Evolutionary conservation across 1,140 invertebrate genomes (phyloP).

Genomic region (Diabrotica virgifera): DNA sequence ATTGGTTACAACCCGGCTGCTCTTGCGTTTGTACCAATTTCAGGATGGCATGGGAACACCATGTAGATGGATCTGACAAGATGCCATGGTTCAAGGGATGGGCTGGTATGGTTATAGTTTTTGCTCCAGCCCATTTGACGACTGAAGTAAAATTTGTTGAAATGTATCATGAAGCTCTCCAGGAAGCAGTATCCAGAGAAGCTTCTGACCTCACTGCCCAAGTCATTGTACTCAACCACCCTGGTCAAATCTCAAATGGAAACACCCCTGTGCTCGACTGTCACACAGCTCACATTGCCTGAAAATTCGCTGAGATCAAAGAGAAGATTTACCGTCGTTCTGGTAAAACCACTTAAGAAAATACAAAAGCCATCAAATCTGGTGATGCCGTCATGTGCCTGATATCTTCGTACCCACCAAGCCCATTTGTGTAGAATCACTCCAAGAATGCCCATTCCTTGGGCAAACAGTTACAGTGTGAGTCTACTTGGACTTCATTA

Average conservation of each 20-base stretch:
- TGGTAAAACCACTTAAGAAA: conserved; percentile 75
- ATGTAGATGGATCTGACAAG: conserved; percentile 82
- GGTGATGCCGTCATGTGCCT: conserved; percentile 96
- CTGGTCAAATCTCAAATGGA: conserved; percentile 86
- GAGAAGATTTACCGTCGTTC: conserved; percentile 92
- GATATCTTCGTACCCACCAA: conserved; percentile 88
- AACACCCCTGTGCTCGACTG: conserved; percentile 92
- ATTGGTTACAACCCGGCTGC: conserved; percentile 90
- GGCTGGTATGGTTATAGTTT: conserved; percentile 88
- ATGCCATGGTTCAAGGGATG: conserved; percentile 91
- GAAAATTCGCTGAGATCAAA: conserved; percentile 90
- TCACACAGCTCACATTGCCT: conserved; percentile 93
- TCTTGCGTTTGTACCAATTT: conserved; percentile 91
- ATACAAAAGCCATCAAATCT: conserved; percentile 85
- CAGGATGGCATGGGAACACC: conserved; percentile 93
- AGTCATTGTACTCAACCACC: conserved; percentile 91
- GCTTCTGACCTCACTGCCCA: conserved; percentile 81
- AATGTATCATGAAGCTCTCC: conserved; percentile 91
- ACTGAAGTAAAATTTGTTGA: conserved; percentile 96
- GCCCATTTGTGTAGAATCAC: conserved; percentile 95
- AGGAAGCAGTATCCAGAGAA: conserved; percentile 80
- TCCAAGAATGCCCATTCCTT: conserved; percentile 93
- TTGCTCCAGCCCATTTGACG: conserved; percentile 82
- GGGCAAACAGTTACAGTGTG: conserved; percentile 98
- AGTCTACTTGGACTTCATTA: conserved; percentile 53